Percentiles rank a stretch among this genome's conserved stretches.
These are phyloP conservation scores for Pseudomyrmex concolor DNA, from an alignment of 1,140 invertebrate genomes.

Conservation along the genomic window DNA sequence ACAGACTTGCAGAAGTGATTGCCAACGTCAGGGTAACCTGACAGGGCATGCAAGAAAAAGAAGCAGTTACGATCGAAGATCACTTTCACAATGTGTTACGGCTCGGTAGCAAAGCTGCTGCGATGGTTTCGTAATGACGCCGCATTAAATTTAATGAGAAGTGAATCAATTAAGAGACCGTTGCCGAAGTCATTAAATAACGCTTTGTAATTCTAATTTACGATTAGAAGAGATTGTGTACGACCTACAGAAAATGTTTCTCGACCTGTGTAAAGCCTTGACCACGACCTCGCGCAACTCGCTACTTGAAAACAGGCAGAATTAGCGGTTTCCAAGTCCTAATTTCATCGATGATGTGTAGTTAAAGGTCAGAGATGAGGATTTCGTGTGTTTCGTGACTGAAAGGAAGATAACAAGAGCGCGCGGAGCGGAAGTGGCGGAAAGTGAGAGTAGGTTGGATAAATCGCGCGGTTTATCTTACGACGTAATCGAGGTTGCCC, in stretches of 20 bases:
- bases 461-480: constrained; percentile 41
- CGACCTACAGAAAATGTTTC: constrained; percentile 19
- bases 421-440: constrained; percentile 25
- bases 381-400: constrained; percentile 35
- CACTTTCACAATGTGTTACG: background rate
- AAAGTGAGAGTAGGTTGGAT: constrained; percentile 53
- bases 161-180: constrained; percentile 5
- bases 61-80: constrained; percentile 21
- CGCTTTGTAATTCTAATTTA: constrained; percentile 1
- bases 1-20: too few relatives aligned
- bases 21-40: too few relatives aligned
- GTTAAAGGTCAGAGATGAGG: constrained; percentile 44
- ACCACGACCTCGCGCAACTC: constrained; percentile 28
- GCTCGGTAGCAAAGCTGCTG: background rate
- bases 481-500: constrained; percentile 38
- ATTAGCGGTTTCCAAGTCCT: constrained; percentile 46
- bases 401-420: constrained; percentile 41
- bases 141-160: background rate
- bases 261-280: constrained; percentile 17
- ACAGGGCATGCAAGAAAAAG: too few relatives aligned
- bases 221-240: constrained; percentile 8
- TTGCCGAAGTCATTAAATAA: constrained; percentile 24
- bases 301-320: constrained; percentile 29
- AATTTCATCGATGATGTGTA: background rate
- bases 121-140: background rate